phyloP scores from a whole-genome alignment of 2,797 vertebrate species.

The Neostethus bicornis region DNA sequence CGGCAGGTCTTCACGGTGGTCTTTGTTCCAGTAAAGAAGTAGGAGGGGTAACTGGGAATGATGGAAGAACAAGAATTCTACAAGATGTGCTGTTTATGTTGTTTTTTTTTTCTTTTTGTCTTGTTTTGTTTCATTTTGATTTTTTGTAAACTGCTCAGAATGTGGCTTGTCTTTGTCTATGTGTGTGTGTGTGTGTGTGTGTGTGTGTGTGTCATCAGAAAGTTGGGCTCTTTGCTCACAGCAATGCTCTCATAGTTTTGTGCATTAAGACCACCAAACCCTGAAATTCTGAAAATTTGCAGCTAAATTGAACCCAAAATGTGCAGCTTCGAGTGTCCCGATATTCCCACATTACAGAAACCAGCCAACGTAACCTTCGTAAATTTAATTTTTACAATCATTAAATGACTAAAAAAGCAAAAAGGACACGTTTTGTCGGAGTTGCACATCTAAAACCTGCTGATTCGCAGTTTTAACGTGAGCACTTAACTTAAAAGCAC shows the following conservation, averaged over 20 bases:
- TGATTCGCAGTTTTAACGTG: constrained; percentile 27
- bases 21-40: constrained; percentile 46
- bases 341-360: too few relatives aligned
- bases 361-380: too few relatives aligned
- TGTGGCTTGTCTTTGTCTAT: constrained; percentile 54
- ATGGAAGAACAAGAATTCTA: constrained; percentile 62
- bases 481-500: constrained; percentile 71
- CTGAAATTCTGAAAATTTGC: constrained; percentile 17
- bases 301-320: constrained; percentile 23
- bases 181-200: constrained; percentile 60
- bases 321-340: constrained; percentile 53
- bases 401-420: constrained; percentile 2
- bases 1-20: constrained; percentile 12
- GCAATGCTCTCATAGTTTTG: constrained; percentile 61
- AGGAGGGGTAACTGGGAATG: constrained; percentile 50
- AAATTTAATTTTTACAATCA: constrained; percentile 18
- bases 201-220: constrained; percentile 39
- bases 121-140: too few relatives aligned
- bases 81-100: constrained; percentile 65
- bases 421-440: constrained; percentile 2
- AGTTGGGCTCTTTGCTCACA: constrained; percentile 23
- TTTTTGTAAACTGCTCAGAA: constrained; percentile 69
- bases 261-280: constrained; percentile 23
- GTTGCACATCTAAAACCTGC: constrained; percentile 13
- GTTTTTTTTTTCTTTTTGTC: neutral